phyloP scores from a whole-genome alignment of 2,888 invertebrate genomes.

The Protodeltote pygarga region DNA sequence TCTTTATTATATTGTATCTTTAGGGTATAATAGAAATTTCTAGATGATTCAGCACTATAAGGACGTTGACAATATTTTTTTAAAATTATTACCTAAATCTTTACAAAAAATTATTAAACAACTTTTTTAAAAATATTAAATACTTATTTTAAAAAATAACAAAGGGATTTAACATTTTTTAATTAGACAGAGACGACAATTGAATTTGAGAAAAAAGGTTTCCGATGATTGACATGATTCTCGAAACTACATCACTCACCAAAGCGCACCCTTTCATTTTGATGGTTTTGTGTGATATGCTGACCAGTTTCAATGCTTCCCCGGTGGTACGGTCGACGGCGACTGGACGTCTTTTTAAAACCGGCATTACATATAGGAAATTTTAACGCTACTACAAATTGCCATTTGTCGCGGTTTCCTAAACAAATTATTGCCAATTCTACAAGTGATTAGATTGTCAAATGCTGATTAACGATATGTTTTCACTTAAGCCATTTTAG shows the following conservation, averaged over 20 bases:
- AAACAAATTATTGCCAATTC: slow-evolving; percentile 23
- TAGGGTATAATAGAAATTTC: too few species aligned
- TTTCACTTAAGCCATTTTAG: slow-evolving; percentile 13
- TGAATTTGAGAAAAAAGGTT: slow-evolving; percentile 3
- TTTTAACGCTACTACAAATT: slow-evolving; percentile 13
- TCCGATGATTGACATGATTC: background rate
- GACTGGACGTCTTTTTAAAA: slow-evolving; percentile 22
- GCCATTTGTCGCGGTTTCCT: slow-evolving; percentile 19
- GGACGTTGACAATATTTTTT: too few species aligned
- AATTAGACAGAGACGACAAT: background rate
- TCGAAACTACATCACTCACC: slow-evolving; percentile 11
- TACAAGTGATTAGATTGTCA: slow-evolving; percentile 31
- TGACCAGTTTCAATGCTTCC: slow-evolving; percentile 6
- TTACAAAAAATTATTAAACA: too few species aligned
- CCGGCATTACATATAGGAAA: slow-evolving; percentile 19
- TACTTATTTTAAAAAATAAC: too few species aligned
- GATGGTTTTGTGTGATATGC: slow-evolving; percentile 9
- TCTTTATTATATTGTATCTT: too few species aligned
- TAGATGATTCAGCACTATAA: too few species aligned
- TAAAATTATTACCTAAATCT: too few species aligned
- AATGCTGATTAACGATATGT: slow-evolving; percentile 27
- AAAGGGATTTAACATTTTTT: too few species aligned
- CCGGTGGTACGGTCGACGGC: slow-evolving; percentile 5
- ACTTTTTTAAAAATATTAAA: too few species aligned
- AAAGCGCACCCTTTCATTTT: slow-evolving; percentile 15